Evolutionary conservation across 2,888 invertebrate species (phyloP), one percentile per base, ranked within the genome.

Genomic region (Scelioninae gen. 1): DNA sequence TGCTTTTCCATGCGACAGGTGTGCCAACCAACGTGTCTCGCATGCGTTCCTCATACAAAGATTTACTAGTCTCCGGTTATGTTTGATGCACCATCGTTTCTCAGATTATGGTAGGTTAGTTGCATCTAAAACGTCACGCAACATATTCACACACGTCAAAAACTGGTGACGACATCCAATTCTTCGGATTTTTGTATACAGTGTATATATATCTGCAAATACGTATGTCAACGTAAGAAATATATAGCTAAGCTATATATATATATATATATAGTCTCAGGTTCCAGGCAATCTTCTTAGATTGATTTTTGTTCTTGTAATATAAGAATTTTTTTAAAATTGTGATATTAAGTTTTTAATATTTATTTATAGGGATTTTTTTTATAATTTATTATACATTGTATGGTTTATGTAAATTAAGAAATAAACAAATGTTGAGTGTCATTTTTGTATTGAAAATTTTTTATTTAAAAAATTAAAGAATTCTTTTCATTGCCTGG

Each of bases 51-150:
- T 87, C 66, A 77, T 87, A 84, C 84, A 87, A 89, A 88, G 92
- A 92, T 92, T 92, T 91, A 92, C 91, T 90, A 88, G 89, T 87
- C 91, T 90, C 88, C 90, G 91, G 90, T 92, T 92, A 91, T 91
- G 91, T 90, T 89, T 88, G 91, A 92, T 92, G 92, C 92, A 92
- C 91, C 90, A 91, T 91, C 89, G 87, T 88, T 88, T 86, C 80
- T 75, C 74, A 87, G 88, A 91, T 92, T 92, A 90, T 88, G 90
- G 91, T 91, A 92, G 91, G 91, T 92, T 91, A 91, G 91, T 92
- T 92, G 91, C 91, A 92, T 91, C 89, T 75, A 75, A 68, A 80
- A 80, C 80, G 80, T 80, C 74, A 80, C 80, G 31, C 15, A 10
- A 15, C 56, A 71, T 62, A 62, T 16, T 55, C 49, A 74, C 85